These are phyloP conservation scores for Lysiphlebus fabarum DNA, from an alignment of 1,140 invertebrate genomes.

Conservation along the genomic window DNA sequence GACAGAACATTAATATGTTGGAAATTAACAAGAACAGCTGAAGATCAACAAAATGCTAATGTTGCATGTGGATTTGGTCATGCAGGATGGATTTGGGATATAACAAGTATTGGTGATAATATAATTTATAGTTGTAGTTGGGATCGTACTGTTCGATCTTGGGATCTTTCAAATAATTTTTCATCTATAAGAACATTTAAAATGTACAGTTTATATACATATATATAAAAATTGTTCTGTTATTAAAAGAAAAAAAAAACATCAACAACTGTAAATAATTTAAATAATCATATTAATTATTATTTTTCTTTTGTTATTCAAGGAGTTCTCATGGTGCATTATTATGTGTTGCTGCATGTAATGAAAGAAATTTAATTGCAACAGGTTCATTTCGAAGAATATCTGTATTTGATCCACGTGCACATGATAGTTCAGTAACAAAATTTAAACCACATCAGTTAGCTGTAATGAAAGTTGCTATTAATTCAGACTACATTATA, in stretches of 20 bases:
- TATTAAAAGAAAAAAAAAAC: too few relatives aligned
- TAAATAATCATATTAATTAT: conserved; percentile 7
- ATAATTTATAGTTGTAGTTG: conserved; percentile 49
- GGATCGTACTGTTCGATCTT: conserved; percentile 44
- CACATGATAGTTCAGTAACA: conserved; percentile 25
- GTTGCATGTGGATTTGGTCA: conserved; percentile 35
- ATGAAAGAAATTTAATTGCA: conserved; percentile 37
- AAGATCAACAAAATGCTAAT: conserved; percentile 22
- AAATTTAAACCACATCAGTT: conserved; percentile 39
- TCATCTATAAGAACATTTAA: conserved; percentile 35
- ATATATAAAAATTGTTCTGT: too few relatives aligned
- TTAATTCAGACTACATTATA: conserved; percentile 43
- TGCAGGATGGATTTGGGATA: conserved; percentile 51
- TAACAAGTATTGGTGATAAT: conserved; percentile 37
- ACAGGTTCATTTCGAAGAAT: conserved; percentile 42
- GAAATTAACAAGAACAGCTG: conserved; percentile 26
- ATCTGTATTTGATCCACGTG: conserved; percentile 42
- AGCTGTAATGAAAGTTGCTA: conserved; percentile 42
- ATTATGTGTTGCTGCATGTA: conserved; percentile 40
- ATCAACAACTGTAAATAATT: neutral
- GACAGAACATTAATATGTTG: conserved; percentile 42
- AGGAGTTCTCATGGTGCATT: conserved; percentile 36
- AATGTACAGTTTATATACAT: too few relatives aligned
- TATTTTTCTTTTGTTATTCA: conserved; percentile 22
- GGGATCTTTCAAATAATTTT: conserved; percentile 37